phyloP scores from a whole-genome alignment of 1,140 invertebrate species.

The Phymorhynchus buccinoides region DNA sequence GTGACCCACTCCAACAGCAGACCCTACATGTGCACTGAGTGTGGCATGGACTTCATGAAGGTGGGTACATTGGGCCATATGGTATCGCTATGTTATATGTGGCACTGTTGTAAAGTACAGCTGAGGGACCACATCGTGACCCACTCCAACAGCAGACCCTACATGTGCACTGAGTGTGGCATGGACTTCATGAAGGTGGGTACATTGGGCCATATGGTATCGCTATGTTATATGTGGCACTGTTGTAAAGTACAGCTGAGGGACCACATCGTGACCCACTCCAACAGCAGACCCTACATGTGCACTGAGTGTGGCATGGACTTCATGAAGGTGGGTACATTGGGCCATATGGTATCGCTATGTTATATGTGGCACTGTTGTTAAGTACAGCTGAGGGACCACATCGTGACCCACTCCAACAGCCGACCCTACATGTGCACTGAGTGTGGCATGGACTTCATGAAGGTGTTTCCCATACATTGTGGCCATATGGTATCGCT shows the following conservation, averaged over 20 bases:
- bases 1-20: constrained; percentile 75
- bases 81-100: no score
- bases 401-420: constrained; percentile 75
- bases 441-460: constrained; percentile 76
- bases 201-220: no score
- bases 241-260: no score
- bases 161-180: constrained; percentile 77
- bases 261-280: constrained; percentile 76
- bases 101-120: no score
- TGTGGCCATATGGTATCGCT: no score
- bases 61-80: no score
- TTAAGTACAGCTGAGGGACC: constrained; percentile 76
- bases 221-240: no score
- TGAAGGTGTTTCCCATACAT: constrained; percentile 71
- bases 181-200: constrained; percentile 72
- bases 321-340: constrained; percentile 71
- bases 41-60: constrained; percentile 75
- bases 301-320: constrained; percentile 77
- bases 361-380: no score
- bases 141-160: constrained; percentile 76
- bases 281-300: constrained; percentile 75
- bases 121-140: constrained; percentile 76
- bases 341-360: no score
- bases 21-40: constrained; percentile 77
- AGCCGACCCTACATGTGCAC: constrained; percentile 76